phyloP scores from a whole-genome alignment of 2,888 invertebrate genomes.

The Drosophila mimetica region DNA sequence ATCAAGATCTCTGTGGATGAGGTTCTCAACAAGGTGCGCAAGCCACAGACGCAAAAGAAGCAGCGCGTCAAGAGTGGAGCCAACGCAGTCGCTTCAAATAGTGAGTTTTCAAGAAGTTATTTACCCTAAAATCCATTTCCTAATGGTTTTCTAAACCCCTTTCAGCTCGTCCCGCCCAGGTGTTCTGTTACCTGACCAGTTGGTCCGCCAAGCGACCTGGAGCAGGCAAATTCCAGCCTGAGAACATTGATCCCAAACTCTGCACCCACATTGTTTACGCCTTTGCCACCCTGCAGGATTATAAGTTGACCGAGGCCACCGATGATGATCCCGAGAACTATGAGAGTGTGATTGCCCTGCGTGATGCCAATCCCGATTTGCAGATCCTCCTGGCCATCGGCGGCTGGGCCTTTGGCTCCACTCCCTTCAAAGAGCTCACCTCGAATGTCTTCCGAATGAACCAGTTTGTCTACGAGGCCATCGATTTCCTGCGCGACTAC shows the following conservation, averaged over 20 bases:
- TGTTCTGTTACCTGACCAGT: conserved; percentile 97
- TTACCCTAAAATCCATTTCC: fast-evolving
- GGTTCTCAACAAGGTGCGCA: conserved; percentile 88
- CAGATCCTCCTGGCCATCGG: conserved; percentile 95
- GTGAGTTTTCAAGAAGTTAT: conserved; percentile 85
- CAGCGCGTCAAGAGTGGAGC: conserved; percentile 86
- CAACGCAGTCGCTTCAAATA: conserved; percentile 86
- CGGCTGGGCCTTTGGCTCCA: conserved; percentile 98
- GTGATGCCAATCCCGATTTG: conserved; percentile 94
- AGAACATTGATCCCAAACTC: conserved; percentile 93
- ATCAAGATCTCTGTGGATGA: conserved; percentile 91
- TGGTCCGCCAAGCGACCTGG: conserved; percentile 97
- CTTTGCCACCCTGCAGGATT: conserved; percentile 95
- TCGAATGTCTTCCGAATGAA: conserved; percentile 97
- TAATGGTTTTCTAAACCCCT: background rate
- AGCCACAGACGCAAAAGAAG: conserved; percentile 86
- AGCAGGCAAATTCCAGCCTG: conserved; percentile 94
- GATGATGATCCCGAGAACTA: conserved; percentile 95
- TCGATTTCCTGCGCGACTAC: conserved; percentile 95
- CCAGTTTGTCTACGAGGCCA: conserved; percentile 97
- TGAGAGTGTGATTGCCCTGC: conserved; percentile 92
- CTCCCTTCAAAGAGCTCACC: conserved; percentile 96
- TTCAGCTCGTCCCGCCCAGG: conserved; percentile 92
- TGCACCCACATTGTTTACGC: conserved; percentile 98
- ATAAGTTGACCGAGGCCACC: conserved; percentile 91